Percentiles rank a stretch among this genome's conserved stretches.
phyloP scores from a whole-genome alignment of 2,113 vertebrate genomes.

The Burhinus bistriatus region DNA sequence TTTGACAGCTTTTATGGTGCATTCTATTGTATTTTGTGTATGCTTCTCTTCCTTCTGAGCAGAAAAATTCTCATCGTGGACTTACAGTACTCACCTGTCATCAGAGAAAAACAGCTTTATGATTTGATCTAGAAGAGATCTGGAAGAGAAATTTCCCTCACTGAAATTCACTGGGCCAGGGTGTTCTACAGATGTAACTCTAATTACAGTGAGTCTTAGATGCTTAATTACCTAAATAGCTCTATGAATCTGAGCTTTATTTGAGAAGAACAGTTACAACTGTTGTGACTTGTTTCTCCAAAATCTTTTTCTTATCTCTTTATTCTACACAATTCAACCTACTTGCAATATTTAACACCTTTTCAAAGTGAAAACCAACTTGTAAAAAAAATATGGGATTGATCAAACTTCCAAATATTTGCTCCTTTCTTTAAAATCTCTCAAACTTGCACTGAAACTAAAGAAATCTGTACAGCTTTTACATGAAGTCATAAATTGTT shows the following conservation, averaged over 20 bases:
- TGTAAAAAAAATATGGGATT: neutral
- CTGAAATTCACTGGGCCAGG: neutral
- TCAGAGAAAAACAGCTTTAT: neutral
- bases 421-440: neutral
- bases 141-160: neutral
- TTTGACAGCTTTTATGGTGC: neutral
- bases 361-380: neutral
- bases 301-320: neutral
- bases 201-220: neutral
- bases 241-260: neutral
- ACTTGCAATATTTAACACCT: neutral
- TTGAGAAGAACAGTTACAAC: neutral
- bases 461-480: neutral
- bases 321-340: neutral
- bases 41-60: neutral
- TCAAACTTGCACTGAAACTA: neutral
- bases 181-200: neutral
- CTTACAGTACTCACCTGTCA: neutral
- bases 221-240: neutral
- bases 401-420: neutral
- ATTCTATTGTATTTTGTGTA: neutral
- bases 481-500: neutral
- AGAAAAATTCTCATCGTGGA: neutral
- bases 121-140: neutral
- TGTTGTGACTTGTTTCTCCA: neutral